Base-by-base conservation (phyloP, 2,888 invertebrate genomes). In the Habroteleia sp. region DNA sequence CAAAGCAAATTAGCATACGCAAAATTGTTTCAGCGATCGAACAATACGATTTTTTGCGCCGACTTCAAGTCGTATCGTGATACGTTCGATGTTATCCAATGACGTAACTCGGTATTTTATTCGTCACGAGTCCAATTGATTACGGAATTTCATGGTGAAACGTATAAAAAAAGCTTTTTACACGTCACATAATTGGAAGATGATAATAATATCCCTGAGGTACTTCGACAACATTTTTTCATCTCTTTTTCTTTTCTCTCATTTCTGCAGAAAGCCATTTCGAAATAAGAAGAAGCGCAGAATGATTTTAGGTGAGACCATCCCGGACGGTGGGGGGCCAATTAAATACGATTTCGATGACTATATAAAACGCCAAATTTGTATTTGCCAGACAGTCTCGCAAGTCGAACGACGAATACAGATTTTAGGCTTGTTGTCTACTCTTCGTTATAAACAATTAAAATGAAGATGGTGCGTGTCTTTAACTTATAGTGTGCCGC, bases 291-390 rank as follows among this genome's bases (percentile, higher is more conserved):
- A 72, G 71, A 63, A 72, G 71, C 42, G 48, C 41, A 27, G 46
- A 48, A 63, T 72, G 60, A 72, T 56, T 56, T 63, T 69, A 65
- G 56, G 66, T 20, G 46, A 39, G 37, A 39, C 39, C 46, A 7
- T 5, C 3, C 31, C 23, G 17, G 17, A 23, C 25, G 39, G 71
- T 56, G 71, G 72, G n/a, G 63, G 72, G 72, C 41, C 63, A 63
- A 63, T 72, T 72, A 58, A 56, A 58, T 20, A 23, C 56, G 63
- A 72, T 63, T 63, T 56, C 71, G 63, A 63, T 72, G 56, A 63
- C 71, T 72, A 72, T 63, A 72, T 72, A 72, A 72, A 62, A 62
- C 71, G 63, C 63, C 50, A 63, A 72, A 72, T 29, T 54, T 63
- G 39, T 72, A n/a, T 72, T 72, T 54, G 46, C 56, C 62, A 31